These are phyloP conservation scores for Andricus curvator DNA, from an alignment of 2,888 invertebrate species.

Conservation along the genomic window DNA sequence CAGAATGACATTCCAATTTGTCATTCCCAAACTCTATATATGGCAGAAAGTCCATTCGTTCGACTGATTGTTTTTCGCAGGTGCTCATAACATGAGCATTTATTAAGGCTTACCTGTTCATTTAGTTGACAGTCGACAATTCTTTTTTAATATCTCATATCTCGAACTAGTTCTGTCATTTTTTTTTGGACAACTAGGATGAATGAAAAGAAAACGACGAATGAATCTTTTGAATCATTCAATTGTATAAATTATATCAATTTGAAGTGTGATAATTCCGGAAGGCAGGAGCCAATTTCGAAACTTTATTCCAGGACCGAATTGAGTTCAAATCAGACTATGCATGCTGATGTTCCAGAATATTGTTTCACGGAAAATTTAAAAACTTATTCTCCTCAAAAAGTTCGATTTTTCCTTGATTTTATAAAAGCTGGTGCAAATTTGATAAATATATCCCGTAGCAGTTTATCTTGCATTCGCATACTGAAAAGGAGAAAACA, in stretches of 20 bases:
- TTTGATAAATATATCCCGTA: too few species aligned
- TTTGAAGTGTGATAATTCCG: neutral
- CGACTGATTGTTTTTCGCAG: slow-evolving; percentile 51
- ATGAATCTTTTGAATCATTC: neutral
- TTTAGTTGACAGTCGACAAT: slow-evolving; percentile 32
- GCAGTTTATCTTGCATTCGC: too few species aligned
- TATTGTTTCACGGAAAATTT: too few species aligned
- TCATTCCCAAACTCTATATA: slow-evolving; percentile 52
- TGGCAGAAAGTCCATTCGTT: slow-evolving; percentile 53
- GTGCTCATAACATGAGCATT: slow-evolving; percentile 45
- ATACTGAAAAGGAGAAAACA: too few species aligned
- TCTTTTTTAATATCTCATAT: slow-evolving; percentile 43
- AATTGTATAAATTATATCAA: neutral
- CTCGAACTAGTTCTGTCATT: neutral
- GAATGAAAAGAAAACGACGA: neutral
- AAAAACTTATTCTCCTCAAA: too few species aligned
- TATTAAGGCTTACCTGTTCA: slow-evolving; percentile 49
- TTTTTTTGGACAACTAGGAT: neutral
- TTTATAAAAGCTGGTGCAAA: too few species aligned
- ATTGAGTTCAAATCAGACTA: too few species aligned
- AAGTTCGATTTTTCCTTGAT: too few species aligned
- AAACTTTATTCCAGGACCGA: too few species aligned
- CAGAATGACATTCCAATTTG: slow-evolving; percentile 56
- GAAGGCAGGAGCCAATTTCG: too few species aligned
- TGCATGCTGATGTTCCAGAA: too few species aligned